These are phyloP conservation scores for Semotilus atromaculatus DNA, from an alignment of 2,797 vertebrate species.

Conservation along the genomic window DNA sequence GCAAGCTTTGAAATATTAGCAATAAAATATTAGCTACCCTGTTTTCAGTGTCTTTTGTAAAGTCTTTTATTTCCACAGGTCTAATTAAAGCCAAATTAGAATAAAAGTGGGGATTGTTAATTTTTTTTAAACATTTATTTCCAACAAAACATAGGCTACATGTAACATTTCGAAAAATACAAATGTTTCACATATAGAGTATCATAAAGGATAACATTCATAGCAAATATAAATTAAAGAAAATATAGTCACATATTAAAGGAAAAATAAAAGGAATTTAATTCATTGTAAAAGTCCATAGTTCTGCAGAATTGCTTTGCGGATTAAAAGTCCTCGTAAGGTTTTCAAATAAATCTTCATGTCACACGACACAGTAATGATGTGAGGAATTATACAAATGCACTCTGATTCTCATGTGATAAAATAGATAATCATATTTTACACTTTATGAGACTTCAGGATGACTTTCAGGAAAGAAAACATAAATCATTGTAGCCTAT, in stretches of 20 bases:
- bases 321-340: not conserved
- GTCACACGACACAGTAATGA: not conserved
- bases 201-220: not conserved
- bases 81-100: too few relatives aligned
- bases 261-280: not conserved
- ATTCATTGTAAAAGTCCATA: not conserved
- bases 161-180: not conserved
- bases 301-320: not conserved
- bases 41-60: too few relatives aligned
- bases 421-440: not conserved
- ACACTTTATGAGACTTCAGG: too few relatives aligned
- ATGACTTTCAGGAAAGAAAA: too few relatives aligned
- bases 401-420: not conserved
- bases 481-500: too few relatives aligned
- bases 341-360: too few relatives aligned
- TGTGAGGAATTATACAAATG: not conserved
- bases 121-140: too few relatives aligned
- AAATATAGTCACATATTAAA: not conserved
- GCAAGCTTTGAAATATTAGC: too few relatives aligned
- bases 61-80: too few relatives aligned
- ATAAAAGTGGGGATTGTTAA: too few relatives aligned
- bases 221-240: not conserved
- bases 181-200: not conserved
- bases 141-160: too few relatives aligned
- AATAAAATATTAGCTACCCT: too few relatives aligned